Evolutionary conservation across 2,888 invertebrate genomes (phyloP), one percentile per base, ranked within the genome.

Genomic region (Crossocerus cetratus): DNA sequence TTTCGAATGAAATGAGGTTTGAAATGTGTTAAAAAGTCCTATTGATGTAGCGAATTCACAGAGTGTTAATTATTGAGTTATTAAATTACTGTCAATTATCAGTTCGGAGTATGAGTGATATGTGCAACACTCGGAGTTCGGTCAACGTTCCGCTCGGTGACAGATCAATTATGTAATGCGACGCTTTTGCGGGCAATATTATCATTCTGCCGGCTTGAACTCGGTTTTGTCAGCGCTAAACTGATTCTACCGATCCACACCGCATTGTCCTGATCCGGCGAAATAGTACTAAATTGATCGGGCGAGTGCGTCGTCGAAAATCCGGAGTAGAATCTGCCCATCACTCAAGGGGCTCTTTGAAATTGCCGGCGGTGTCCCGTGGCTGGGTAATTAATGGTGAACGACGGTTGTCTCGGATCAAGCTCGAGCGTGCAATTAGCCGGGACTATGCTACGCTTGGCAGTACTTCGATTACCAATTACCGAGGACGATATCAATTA

Each of bases 401-500:
- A 49, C 21, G 62, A 60, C 11, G 57, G 57, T n/a, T 49, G 16
- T 16, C 49, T 16, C 49, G 49, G 4, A 16, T 16, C 49, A 49
- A 14, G 22, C 57, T 43, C 65, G 20, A 55, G 18, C 23, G 32
- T 73, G 65, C 62, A 65, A 62, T 73, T 63, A 70, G 49, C 59
- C 32, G 44, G 32, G 43, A 63, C 45, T 45, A 55, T 43, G 70
- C 62, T 59, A 59, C 44, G 42, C 11, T 23, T 49, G 58, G 65
- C 62, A 62, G 70, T 70, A 42, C 62, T 49, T 63, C 65, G 54
- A 62, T 65, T 66, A 62, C 62, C 58, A 54, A 58, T 57, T 18
- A n/a, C 55, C 60, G 45, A 62, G 20, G 42, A 57, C 49, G 11
- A 4, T 22, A 32, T 32, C 32, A 32, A 32, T 32, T 32, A 32